These are phyloP conservation scores for Yponomeuta sedellus DNA, from an alignment of 2,888 invertebrate species.

Conservation along the genomic window DNA sequence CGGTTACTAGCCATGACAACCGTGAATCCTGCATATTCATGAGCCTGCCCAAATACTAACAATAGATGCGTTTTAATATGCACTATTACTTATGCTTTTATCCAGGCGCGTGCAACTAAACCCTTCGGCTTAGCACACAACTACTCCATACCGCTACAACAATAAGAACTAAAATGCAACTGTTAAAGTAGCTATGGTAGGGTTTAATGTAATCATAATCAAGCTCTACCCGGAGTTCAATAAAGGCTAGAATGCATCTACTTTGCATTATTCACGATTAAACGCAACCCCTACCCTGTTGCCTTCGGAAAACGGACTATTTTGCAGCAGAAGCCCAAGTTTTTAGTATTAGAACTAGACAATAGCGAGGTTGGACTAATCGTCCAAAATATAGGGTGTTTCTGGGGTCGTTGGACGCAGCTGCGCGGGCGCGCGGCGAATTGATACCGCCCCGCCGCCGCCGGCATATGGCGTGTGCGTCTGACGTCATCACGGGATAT, in stretches of 20 bases:
- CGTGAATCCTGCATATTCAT: conserved; percentile 19
- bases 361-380: conserved; percentile 59
- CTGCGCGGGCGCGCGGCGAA: conserved; percentile 64
- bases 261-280: not conserved
- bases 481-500: conserved; percentile 38
- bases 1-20: conserved; percentile 34
- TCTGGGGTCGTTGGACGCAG: conserved; percentile 59
- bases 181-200: conserved; percentile 28
- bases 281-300: conserved; percentile 11
- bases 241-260: not conserved
- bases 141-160: not conserved
- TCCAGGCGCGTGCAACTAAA: conserved; percentile 52
- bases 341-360: conserved; percentile 44
- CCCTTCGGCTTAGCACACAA: not conserved
- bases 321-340: not conserved
- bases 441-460: conserved; percentile 49
- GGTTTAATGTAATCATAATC: conserved; percentile 21
- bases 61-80: conserved; percentile 50
- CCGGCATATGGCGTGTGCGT: conserved; percentile 43
- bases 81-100: conserved; percentile 55
- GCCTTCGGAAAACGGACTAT: not conserved
- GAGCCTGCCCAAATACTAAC: conserved; percentile 25
- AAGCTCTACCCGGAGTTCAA: not conserved
- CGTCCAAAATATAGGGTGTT: conserved; percentile 56
- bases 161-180: not conserved